A percentile compares a stretch with the other conserved stretches of the same genome.
Evolutionary conservation across 2,888 invertebrate genomes (phyloP).

Genomic region (Tachystola acroxantha): DNA sequence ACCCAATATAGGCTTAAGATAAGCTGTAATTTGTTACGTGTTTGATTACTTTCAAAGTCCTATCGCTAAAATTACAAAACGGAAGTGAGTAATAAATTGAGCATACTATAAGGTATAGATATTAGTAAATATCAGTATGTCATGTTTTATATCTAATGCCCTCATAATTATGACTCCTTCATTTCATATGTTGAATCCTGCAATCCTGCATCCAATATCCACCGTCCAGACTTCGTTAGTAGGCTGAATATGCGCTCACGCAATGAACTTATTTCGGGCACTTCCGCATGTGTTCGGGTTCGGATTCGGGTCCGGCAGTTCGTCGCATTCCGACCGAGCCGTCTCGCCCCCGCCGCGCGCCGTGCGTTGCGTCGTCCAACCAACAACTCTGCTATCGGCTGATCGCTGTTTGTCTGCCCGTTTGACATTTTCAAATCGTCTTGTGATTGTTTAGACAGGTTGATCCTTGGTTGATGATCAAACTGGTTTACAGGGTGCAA

Average conservation of each 20-base stretch:
- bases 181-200: no score
- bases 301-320: slow-evolving; percentile 49
- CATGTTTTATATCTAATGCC: no score
- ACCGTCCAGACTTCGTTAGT: no score
- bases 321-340: slow-evolving; percentile 49
- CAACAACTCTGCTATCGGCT: neutral
- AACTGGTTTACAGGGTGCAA: no score
- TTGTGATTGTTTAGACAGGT: no score
- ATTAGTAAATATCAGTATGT: no score
- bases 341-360: no score
- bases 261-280: slow-evolving; percentile 68
- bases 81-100: neutral
- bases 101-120: no score
- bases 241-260: slow-evolving; percentile 41
- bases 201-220: no score
- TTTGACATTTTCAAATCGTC: neutral
- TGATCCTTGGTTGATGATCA: neutral
- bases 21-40: no score
- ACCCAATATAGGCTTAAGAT: no score
- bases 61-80: neutral
- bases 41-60: neutral
- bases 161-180: no score
- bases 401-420: neutral
- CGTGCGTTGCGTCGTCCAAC: neutral
- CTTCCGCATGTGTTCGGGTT: slow-evolving; percentile 55